Evolutionary conservation across 1,140 invertebrate species (phyloP), one percentile per base, ranked within the genome.

Genomic region (Pachypeltis micranthus): DNA sequence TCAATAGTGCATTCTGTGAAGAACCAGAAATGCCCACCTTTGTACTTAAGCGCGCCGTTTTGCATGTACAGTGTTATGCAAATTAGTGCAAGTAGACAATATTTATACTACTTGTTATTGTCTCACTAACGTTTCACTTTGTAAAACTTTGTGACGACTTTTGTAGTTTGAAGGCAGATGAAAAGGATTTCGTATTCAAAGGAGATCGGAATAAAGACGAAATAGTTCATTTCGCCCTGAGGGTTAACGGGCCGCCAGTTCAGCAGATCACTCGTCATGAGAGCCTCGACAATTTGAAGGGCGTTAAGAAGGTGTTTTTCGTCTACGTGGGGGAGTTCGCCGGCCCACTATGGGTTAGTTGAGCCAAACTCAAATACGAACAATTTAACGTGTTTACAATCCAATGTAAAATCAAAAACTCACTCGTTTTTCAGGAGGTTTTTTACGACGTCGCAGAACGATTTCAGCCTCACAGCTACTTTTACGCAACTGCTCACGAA

Each of bases 161-260:
- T 67, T 68, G 77, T 78, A 96, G 91, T 74, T 85, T 98, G 26
- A 92, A 93, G 74, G 90, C 90, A 56, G 84, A 90, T 63, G 66
- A 57, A 57, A 80, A 85, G 65, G 80, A 83, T 62, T 86, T 88
- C 74, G 82, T 83, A 39, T 98, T 93, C 73, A 79, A 83, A 70
- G 96, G 95, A 2, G 96, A 98, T 69, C 81, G 95, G 70, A 84
- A 83, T 24, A 88, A 88, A 70, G 90, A 96, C 65, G 91, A 95
- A 66, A 89, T 99, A 67, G 82, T 98, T 0, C 89, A 93, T 69
- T 99, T 97, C 84, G 93, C 91, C 10, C 74, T 87, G 62, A 80
- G 93, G 72, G 88, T 97, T 79, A 84, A 85, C 65, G 91, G 93
- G 44, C 91, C 92, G 16, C 83, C 90, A 2, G 85, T 96, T 1